Conservation (phyloP, 2,113 vertebrate species). For the Fulica atra region DNA sequence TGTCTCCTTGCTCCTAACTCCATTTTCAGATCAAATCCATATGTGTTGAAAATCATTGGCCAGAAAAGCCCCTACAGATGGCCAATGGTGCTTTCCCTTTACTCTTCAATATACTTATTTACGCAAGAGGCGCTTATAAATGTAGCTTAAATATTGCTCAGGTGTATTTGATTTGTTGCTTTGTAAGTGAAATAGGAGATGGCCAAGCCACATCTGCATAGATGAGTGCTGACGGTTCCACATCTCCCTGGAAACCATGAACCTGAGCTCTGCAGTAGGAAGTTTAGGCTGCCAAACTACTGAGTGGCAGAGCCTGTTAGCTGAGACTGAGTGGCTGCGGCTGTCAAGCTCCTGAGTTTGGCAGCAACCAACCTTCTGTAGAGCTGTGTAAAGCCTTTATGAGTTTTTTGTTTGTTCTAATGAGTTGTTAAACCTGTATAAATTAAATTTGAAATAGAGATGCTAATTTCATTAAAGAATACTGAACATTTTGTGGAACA, state of each 20-base stretch:
- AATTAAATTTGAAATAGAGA: neutral
- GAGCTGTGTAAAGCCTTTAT: neutral
- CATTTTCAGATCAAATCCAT: neutral
- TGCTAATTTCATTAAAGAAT: conserved; percentile 1
- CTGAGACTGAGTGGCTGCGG: neutral
- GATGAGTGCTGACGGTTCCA: neutral
- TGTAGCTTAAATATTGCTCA: neutral
- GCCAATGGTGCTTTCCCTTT: neutral
- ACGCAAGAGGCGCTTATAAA: neutral
- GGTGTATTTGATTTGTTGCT: neutral
- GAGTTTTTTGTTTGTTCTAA: neutral
- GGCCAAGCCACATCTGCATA: neutral
- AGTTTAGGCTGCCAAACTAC: neutral
- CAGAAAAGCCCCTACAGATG: neutral
- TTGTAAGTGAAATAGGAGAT: neutral
- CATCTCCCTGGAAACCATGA: neutral
- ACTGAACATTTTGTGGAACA: neutral
- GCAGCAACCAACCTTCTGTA: neutral
- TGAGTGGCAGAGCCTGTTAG: neutral
- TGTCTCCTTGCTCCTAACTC: neutral
- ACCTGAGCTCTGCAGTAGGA: neutral
- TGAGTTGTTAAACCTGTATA: neutral
- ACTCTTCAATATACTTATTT: neutral
- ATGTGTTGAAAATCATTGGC: neutral
- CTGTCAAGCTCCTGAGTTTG: neutral